Evolutionary conservation across 2,797 vertebrate species (phyloP), one percentile per base, ranked within the genome.

Genomic region (Sylvilagus floridanus): DNA sequence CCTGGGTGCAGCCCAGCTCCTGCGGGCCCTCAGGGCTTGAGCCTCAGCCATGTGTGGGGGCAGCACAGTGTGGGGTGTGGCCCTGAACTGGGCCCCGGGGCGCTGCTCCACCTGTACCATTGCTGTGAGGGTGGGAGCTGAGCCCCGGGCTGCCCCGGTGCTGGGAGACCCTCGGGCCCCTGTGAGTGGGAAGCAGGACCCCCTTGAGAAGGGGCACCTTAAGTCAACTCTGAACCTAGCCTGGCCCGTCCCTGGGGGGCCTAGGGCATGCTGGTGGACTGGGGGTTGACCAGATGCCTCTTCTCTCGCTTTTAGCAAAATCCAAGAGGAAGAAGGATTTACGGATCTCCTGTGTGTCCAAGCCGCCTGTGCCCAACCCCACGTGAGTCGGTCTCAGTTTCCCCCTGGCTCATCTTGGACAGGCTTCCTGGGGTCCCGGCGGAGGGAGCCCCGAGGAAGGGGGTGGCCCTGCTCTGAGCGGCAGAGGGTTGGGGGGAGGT

Each of bases 261-360:
- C 7, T 17, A 35, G 57, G 60, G 22, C 32, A 47, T 7, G 1
- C 22, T 10, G 47, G 24, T 26, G 62, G 28, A 30, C n/a, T 9
- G 5, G 60, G 24, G 6, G 5, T 19, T 86, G 47, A 83, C 16
- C 30, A 10, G 32, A 32, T 0, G 0, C 5, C 32, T 17, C 14
- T 37, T 8, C 76, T 62, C 85, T 97, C 63, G 57, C 26, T 96
- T 97, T 21, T 73, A 98, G 98, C 91, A 93, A 98, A 98, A 97
- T 22, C 97, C 91, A 98, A 95, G 97, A 98, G 96, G 97, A 98
- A 97, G 96, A 97, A 97, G 76, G 98, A 98, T 7, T 97, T 98
- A 91, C 97, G 98, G 91, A 98, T 98, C 97, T 94, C 98, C 90
- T 98, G 98, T 88, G 63, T 97, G 94, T 97, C 97, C 89, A 99